These are phyloP conservation scores for Gopherus flavomarginatus DNA, from an alignment of 2,113 vertebrate genomes.

Conservation along the genomic window DNA sequence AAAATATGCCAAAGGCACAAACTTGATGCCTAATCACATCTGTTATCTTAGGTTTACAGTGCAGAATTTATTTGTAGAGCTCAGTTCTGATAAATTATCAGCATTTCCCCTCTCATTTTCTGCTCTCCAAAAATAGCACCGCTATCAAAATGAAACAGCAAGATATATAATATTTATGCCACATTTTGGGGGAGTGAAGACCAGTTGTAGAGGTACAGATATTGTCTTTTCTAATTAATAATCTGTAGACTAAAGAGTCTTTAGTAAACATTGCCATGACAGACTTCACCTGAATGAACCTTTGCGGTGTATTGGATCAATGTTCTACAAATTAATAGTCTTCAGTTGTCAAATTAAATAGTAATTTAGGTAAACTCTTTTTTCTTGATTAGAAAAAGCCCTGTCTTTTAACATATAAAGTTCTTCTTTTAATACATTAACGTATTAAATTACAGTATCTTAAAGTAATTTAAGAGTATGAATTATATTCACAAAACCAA, in stretches of 20 bases:
- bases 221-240: not conserved
- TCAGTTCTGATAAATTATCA: slow-evolving; percentile 8
- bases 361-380: not conserved
- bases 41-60: slow-evolving; percentile 9
- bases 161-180: not conserved
- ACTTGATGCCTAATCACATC: not conserved
- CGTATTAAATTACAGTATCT: not conserved
- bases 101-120: slow-evolving; percentile 32
- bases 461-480: not conserved
- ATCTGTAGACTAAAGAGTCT: not conserved
- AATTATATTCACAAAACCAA: not conserved
- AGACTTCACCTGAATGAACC: not conserved
- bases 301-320: not conserved
- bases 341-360: not conserved
- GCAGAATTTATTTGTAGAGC: slow-evolving; percentile 12
- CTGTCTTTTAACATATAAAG: not conserved
- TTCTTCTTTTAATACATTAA: not conserved
- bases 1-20: not conserved
- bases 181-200: not conserved
- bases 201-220: not conserved
- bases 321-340: not conserved
- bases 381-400: not conserved
- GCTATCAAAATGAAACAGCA: not conserved
- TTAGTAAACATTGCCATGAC: not conserved
- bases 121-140: slow-evolving; percentile 37